Percentiles rank a stretch among this genome's conserved stretches.
These are phyloP conservation scores for Peucedramus taeniatus DNA, from an alignment of 2,113 vertebrate genomes.

Conservation along the genomic window DNA sequence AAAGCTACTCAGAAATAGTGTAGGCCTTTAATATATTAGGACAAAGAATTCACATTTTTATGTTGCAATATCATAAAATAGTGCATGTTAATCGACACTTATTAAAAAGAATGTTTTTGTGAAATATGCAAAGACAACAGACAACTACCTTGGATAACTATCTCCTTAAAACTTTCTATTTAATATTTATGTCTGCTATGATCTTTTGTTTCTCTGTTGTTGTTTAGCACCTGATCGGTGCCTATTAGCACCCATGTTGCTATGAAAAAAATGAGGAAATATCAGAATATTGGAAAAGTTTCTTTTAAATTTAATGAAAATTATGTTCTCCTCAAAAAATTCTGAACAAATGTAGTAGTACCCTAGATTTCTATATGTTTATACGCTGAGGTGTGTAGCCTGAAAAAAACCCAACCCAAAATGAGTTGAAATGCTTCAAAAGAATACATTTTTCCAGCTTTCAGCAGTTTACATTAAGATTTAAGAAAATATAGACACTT, in stretches of 20 bases:
- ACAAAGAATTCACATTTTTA: neutral
- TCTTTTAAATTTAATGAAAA: neutral
- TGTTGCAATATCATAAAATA: neutral
- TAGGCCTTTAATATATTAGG: neutral
- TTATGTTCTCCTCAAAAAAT: neutral
- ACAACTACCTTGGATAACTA: neutral
- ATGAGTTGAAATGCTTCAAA: neutral
- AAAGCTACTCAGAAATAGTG: neutral
- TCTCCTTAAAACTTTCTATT: neutral
- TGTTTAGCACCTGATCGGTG: neutral
- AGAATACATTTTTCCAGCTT: neutral
- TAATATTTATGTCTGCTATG: neutral
- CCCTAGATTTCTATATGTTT: neutral
- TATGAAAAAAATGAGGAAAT: neutral
- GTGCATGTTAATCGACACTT: neutral
- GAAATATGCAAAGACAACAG: neutral
- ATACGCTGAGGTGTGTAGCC: neutral
- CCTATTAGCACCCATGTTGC: neutral
- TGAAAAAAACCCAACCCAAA: neutral
- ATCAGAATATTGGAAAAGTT: neutral
- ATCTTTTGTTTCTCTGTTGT: neutral
- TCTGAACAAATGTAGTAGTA: neutral
- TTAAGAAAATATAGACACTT: neutral
- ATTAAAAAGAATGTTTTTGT: neutral
- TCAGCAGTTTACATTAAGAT: neutral